Evolutionary conservation across 2,888 invertebrate genomes (phyloP).

Genomic region (Belgica antarctica): DNA sequence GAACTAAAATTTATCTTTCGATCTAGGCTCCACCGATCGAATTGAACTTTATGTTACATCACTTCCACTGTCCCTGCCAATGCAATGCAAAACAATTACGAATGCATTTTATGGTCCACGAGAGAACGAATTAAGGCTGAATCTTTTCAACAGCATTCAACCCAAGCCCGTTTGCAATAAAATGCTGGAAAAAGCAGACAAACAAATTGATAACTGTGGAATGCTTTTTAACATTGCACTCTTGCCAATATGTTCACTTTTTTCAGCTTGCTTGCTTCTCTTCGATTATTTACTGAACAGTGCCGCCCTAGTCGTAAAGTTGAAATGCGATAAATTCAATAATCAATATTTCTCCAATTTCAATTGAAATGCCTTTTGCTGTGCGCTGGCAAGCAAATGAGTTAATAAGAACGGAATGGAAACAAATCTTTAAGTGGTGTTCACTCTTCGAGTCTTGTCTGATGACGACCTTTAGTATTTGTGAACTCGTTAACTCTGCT

Average conservation of each 20-base stretch:
- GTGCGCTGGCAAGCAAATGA: constrained; percentile 2
- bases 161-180: not conserved
- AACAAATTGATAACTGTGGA: constrained; percentile 39
- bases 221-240: constrained; percentile 30
- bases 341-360: constrained; percentile 42
- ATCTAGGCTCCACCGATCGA: too few relatives aligned
- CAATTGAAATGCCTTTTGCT: not conserved
- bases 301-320: constrained; percentile 42
- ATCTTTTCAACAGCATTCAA: constrained; percentile 17
- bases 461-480: not conserved
- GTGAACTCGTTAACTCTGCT: constrained; percentile 19
- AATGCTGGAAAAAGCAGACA: constrained; percentile 17
- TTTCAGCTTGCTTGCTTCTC: not conserved
- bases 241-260: not conserved
- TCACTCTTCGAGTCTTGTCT: constrained; percentile 8
- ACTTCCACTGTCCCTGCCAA: too few relatives aligned
- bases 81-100: not conserved
- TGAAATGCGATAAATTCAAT: constrained; percentile 41
- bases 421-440: constrained; percentile 41
- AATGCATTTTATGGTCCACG: constrained; percentile 11
- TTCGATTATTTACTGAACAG: constrained; percentile 33
- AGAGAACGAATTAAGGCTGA: not conserved
- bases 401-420: constrained; percentile 13
- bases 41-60: too few relatives aligned
- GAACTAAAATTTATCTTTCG: too few relatives aligned